Evolutionary conservation across 2,113 vertebrate genomes (phyloP).

Genomic region (Pterocles orientalis): DNA sequence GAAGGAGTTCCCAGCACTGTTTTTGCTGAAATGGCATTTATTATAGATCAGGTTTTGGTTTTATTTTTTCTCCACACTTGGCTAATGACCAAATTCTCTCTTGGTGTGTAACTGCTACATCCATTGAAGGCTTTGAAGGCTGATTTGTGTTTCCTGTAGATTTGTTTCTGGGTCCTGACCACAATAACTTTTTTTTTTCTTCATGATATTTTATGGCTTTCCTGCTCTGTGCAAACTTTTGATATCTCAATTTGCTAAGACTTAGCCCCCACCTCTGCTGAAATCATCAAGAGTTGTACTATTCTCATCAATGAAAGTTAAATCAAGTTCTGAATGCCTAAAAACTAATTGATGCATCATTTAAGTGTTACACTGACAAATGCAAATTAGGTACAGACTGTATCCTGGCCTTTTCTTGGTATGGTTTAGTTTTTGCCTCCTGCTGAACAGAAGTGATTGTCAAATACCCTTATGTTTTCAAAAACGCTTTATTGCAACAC

Average conservation of each 20-base stretch:
- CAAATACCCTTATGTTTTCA: background rate
- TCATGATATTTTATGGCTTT: background rate
- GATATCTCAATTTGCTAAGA: background rate
- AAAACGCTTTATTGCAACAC: background rate
- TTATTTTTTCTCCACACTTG: background rate
- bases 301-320: background rate
- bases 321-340: background rate
- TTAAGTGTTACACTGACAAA: background rate
- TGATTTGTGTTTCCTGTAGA: background rate
- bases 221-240: background rate
- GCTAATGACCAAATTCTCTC: background rate
- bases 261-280: background rate
- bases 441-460: constrained; percentile 22
- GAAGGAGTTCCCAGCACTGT: background rate
- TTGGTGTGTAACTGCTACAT: background rate
- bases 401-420: background rate
- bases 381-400: background rate
- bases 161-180: background rate
- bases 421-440: background rate
- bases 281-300: background rate
- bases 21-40: background rate
- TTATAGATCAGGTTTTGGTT: background rate
- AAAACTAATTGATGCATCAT: background rate
- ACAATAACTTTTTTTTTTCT: background rate
- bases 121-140: background rate